Base-by-base conservation (phyloP, 2,888 invertebrate species). In the Nesidiocoris tenuis region DNA sequence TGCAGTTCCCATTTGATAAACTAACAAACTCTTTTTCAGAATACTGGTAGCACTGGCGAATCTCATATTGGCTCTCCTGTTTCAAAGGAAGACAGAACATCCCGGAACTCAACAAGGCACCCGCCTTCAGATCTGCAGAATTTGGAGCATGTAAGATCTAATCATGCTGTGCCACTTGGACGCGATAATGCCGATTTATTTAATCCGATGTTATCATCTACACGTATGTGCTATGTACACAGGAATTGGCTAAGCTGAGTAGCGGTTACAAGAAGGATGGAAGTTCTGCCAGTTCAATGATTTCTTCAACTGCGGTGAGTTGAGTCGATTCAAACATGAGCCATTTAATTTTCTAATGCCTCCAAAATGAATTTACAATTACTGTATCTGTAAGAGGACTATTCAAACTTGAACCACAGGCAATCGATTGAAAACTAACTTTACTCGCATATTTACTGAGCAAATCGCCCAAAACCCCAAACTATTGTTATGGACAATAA, bases 161-260 rank as follows among this genome's bases (percentile, higher is more conserved):
- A 17, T 7, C 61, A 54, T n/a, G 55, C 55, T 54, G 7, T n/a
- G n/a, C 12, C 9, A 59, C 17, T 59, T 17, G 16, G 16, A 54
- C 16, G 54, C 54, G 16, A 54, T 12, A 16, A n/a, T n/a, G n/a
- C n/a, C n/a, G 12, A 7, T 59, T 12, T 17, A 17, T 59, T 7
- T 59, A 7, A 59, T 17, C 17, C 7, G 59, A 7, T 16, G 59
- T 16, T 59, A 59, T 18, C 59, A 12, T 65, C 12, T 1, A 65
- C 1, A 25, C 18, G 5, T 65, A 23, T 0, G 19, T 65, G 12
- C 23, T 17, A 22, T 68, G 39, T 39, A 61, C 83, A 67, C 82
- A 84, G 77, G 85, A 85, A 77, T 81, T 85, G 19, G 83, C 84
- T 0, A 85, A 85, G 78, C 84, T 85, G 78, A 85, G 85, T 65